A percentile compares a stretch with the other conserved stretches of the same genome.
phyloP scores from a whole-genome alignment of 2,113 vertebrate species.

The Limnothrissa miodon region DNA sequence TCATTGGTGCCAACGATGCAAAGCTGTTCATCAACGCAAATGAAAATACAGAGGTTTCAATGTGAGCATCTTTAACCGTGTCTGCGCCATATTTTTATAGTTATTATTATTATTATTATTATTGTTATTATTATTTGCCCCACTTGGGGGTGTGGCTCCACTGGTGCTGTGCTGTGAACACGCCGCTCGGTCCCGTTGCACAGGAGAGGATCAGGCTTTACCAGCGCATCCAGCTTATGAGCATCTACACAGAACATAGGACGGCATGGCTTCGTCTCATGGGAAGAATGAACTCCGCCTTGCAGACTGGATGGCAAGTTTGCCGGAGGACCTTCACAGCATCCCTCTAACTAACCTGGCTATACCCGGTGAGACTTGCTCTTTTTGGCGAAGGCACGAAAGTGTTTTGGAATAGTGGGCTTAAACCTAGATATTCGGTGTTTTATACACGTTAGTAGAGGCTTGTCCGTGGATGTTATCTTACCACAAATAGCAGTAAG shows the following conservation, averaged over 20 bases:
- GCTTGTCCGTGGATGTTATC: neutral
- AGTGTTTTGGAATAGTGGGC: neutral
- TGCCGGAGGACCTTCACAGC: conserved; percentile 85
- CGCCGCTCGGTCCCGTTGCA: conserved; percentile 34
- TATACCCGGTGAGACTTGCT: conserved; percentile 83
- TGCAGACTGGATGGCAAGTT: conserved; percentile 94
- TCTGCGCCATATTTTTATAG: neutral
- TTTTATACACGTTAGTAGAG: neutral
- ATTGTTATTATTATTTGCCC: conserved; percentile 26
- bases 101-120: neutral
- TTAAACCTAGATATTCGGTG: neutral
- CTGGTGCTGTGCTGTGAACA: conserved; percentile 65
- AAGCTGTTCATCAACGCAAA: neutral
- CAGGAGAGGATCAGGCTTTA: conserved; percentile 17
- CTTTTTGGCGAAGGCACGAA: neutral
- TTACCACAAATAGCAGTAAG: neutral
- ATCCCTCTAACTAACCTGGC: conserved; percentile 89
- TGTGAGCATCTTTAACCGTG: neutral
- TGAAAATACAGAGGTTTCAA: neutral
- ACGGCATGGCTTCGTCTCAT: conserved; percentile 91
- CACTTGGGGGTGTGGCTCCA: conserved; percentile 71
- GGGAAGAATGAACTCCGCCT: conserved; percentile 84
- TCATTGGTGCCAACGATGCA: neutral
- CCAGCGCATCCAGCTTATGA: conserved; percentile 48
- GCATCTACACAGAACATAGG: conserved; percentile 49